These are phyloP conservation scores for Drosophila melanogaster DNA, from an alignment of 1,140 invertebrate genomes.

Conservation along the genomic window Release_6_plus_ISO1_MT NC_004354.4:22648001-22648500, in stretches of 20 bases:
- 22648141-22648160: constrained; percentile 64
- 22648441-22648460: no score
- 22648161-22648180: constrained; percentile 56
- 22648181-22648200: constrained; percentile 62
- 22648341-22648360: constrained; percentile 79
- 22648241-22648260: constrained; percentile 1
- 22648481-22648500: no score
- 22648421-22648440: not conserved
- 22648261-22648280: constrained; percentile 30
- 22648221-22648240: not conserved
- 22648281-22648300: constrained; percentile 16
- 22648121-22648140: constrained; percentile 21
- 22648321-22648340: constrained; percentile 65
- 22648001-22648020: constrained; percentile 27
- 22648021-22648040: constrained; percentile 45
- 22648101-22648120: constrained; percentile 2
- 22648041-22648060: constrained; percentile 20
- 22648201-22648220: constrained; percentile 37
- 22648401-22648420: not conserved
- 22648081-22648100: constrained; percentile 22
- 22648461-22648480: not conserved
- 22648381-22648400: not conserved
- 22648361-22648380: constrained; percentile 25
- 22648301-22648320: constrained; percentile 8
- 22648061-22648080: constrained; percentile 9